Percentiles rank a stretch among this genome's conserved stretches.
Evolutionary conservation across 1,140 invertebrate genomes (phyloP).

Genomic region (Zaprionus capensis): DNA sequence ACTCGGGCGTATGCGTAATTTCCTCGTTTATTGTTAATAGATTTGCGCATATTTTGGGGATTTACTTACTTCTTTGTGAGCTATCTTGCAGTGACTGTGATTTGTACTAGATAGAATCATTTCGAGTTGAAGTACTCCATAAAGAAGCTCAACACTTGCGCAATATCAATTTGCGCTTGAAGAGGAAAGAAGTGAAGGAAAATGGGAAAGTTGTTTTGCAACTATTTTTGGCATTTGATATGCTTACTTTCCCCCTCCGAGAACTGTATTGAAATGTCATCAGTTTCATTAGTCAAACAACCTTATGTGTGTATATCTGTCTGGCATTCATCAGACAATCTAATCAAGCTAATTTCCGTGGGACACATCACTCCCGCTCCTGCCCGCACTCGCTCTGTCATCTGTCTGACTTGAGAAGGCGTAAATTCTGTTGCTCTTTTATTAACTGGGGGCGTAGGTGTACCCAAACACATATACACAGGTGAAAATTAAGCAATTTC

Average conservation of each 20-base stretch:
- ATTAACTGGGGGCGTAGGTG: neutral
- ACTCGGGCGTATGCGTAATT: slow-evolving; percentile 53
- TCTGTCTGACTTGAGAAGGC: slow-evolving; percentile 1
- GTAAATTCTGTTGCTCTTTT: slow-evolving; percentile 8
- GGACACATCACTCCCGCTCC: neutral
- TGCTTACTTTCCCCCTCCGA: neutral
- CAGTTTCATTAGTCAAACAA: slow-evolving; percentile 10
- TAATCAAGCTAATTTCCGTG: slow-evolving; percentile 50
- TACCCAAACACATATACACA: neutral
- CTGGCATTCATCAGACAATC: slow-evolving; percentile 33
- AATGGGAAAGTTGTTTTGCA: neutral
- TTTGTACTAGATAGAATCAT: slow-evolving; percentile 13
- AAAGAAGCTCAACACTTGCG: slow-evolving; percentile 18
- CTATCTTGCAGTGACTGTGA: slow-evolving; percentile 9
- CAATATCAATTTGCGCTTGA: neutral
- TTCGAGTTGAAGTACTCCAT: slow-evolving; percentile 2
- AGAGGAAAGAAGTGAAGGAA: neutral
- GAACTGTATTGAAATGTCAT: neutral
- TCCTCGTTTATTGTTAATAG: slow-evolving; percentile 35
- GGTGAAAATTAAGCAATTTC: slow-evolving; percentile 38
- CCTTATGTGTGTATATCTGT: neutral
- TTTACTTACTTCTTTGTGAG: neutral
- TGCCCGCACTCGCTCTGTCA: neutral
- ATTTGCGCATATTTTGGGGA: slow-evolving; percentile 39
- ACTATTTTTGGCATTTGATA: neutral